phyloP scores from a whole-genome alignment of 2,113 vertebrate genomes.

The Smithornis capensis region DNA sequence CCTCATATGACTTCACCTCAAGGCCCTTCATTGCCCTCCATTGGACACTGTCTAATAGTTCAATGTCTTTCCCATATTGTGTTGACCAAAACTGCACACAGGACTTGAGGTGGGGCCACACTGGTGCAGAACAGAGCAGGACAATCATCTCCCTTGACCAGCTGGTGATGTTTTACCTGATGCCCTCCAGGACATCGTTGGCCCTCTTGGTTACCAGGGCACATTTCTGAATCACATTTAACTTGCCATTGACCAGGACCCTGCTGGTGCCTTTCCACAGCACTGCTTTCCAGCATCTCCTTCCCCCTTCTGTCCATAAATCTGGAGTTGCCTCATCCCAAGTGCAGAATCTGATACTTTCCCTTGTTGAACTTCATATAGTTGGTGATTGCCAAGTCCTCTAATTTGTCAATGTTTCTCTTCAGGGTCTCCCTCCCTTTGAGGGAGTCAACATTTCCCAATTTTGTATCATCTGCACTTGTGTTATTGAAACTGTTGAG shows the following conservation, averaged over 20 bases:
- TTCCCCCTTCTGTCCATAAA: background rate
- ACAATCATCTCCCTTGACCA: background rate
- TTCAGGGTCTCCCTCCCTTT: background rate
- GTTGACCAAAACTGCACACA: background rate
- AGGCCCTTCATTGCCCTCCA: background rate
- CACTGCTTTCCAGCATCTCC: background rate
- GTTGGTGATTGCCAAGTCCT: background rate
- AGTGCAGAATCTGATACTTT: too few relatives aligned
- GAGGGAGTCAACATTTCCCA: background rate
- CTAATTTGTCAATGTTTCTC: background rate
- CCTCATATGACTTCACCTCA: background rate
- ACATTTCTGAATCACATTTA: background rate
- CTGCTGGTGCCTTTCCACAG: background rate
- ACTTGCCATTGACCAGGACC: background rate
- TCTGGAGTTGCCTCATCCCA: too few relatives aligned
- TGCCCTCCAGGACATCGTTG: background rate
- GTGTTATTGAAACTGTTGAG: background rate
- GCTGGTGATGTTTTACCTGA: background rate
- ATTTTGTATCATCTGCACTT: background rate
- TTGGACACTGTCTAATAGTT: background rate
- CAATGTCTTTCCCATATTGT: background rate
- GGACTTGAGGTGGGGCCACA: background rate
- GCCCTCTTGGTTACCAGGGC: background rate
- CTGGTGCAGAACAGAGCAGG: background rate
- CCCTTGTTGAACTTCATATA: background rate